A percentile compares a stretch with the other conserved stretches of the same genome.
These are phyloP conservation scores for Darevskia nairensis DNA, from an alignment of 2,797 vertebrate genomes.

Conservation along the genomic window DNA sequence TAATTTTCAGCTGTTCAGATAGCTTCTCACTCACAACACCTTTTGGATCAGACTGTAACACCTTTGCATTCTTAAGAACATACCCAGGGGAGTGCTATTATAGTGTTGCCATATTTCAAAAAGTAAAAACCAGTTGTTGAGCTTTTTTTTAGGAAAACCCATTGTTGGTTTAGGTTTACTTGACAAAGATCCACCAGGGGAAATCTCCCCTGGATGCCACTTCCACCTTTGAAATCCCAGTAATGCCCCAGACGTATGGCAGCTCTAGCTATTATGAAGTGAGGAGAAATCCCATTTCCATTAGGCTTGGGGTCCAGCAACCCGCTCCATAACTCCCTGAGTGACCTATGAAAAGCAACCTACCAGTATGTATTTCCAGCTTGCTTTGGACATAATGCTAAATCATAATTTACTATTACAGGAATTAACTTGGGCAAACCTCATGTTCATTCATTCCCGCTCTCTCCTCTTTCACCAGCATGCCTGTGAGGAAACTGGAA, in stretches of 20 bases:
- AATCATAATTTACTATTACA: not conserved
- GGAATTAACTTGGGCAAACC: not conserved
- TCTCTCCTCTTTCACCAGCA: not conserved
- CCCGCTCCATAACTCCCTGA: not conserved
- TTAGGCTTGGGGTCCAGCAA: not conserved
- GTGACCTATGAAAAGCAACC: not conserved
- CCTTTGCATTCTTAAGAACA: not conserved
- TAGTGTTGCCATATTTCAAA: not conserved
- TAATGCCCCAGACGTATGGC: too few species aligned
- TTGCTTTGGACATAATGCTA: not conserved
- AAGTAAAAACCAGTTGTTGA: too few species aligned
- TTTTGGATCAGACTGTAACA: not conserved
- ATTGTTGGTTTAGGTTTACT: too few species aligned
- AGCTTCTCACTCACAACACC: not conserved
- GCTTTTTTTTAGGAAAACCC: too few species aligned
- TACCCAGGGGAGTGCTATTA: not conserved
- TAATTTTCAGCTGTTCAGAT: slow-evolving; percentile 9
- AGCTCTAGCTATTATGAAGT: too few species aligned
- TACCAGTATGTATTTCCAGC: not conserved
- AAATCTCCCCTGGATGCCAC: too few species aligned
- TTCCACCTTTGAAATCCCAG: too few species aligned
- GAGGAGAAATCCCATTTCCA: not conserved
- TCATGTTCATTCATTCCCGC: not conserved
- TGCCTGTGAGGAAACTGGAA: not conserved
- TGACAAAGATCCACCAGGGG: not conserved